Percentiles rank a stretch among this genome's conserved stretches.
Evolutionary conservation across 2,888 invertebrate genomes (phyloP).

Genomic region (Morpho helenor): DNA sequence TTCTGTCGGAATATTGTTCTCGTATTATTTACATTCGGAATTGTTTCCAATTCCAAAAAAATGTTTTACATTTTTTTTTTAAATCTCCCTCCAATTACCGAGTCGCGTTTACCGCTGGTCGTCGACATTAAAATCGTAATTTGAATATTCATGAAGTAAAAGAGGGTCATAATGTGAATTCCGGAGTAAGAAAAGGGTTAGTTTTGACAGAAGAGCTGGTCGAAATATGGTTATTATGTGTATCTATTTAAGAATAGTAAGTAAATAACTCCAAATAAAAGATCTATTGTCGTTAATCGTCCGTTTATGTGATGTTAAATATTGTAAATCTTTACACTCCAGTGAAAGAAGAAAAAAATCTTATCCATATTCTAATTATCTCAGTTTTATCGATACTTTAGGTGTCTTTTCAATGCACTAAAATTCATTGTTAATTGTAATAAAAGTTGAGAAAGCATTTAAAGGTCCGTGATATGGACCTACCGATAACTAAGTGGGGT

Average conservation of each 20-base stretch:
- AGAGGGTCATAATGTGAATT: conserved; percentile 25
- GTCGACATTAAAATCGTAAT: conserved; percentile 23
- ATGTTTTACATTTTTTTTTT: conserved; percentile 20
- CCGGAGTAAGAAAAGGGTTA: conserved; percentile 22
- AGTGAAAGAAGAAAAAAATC: no score
- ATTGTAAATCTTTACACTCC: no score
- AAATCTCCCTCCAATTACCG: conserved; percentile 15
- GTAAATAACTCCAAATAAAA: no score
- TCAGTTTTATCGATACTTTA: no score
- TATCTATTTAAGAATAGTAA: background rate
- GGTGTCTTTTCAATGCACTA: no score
- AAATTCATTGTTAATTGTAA: no score
- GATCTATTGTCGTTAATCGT: no score
- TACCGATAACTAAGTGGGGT: no score
- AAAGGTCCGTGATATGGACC: no score
- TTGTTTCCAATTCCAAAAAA: conserved; percentile 21
- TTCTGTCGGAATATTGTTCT: conserved; percentile 27
- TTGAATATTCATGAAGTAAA: conserved; percentile 28
- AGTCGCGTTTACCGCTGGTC: conserved; percentile 18
- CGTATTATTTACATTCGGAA: conserved; percentile 27
- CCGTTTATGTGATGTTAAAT: no score
- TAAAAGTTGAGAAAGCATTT: no score
- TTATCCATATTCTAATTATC: no score
- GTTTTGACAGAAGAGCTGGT: conserved; percentile 14
- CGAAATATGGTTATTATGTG: background rate